A percentile compares a stretch with the other conserved stretches of the same genome.
phyloP scores from a whole-genome alignment of 2,113 vertebrate genomes.

The Arizona elegans region DNA sequence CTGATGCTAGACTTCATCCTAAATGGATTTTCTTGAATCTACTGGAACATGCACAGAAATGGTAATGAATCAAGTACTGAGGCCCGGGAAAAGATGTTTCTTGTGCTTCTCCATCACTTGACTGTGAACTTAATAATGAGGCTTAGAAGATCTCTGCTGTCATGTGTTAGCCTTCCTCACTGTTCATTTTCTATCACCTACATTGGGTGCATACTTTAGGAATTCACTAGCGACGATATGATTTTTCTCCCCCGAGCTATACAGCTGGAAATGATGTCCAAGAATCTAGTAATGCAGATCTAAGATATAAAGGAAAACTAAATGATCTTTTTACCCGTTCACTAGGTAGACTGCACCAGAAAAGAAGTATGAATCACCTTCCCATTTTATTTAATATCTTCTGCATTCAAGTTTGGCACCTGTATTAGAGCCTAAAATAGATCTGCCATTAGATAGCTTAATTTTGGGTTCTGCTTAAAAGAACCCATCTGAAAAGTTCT shows the following conservation, averaged over 20 bases:
- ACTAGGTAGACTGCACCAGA: not conserved
- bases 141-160: not conserved
- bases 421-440: not conserved
- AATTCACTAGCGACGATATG: not conserved
- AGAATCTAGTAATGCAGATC: not conserved
- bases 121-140: not conserved
- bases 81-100: not conserved
- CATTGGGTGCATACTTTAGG: not conserved
- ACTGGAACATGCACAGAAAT: not conserved
- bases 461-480: not conserved
- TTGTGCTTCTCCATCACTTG: not conserved
- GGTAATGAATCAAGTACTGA: not conserved
- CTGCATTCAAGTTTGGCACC: not conserved
- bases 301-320: not conserved
- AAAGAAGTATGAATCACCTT: not conserved
- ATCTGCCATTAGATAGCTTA: not conserved
- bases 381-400: not conserved
- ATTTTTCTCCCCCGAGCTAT: not conserved
- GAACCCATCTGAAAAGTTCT: not conserved
- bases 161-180: not conserved
- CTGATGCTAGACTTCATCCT: not conserved
- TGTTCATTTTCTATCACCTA: not conserved
- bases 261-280: not conserved
- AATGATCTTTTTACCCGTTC: not conserved
- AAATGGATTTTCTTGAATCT: not conserved